Evolutionary conservation across 2,888 invertebrate species (phyloP), one percentile per base, ranked within the genome.

Genomic region (Melinopterus prodromus): DNA sequence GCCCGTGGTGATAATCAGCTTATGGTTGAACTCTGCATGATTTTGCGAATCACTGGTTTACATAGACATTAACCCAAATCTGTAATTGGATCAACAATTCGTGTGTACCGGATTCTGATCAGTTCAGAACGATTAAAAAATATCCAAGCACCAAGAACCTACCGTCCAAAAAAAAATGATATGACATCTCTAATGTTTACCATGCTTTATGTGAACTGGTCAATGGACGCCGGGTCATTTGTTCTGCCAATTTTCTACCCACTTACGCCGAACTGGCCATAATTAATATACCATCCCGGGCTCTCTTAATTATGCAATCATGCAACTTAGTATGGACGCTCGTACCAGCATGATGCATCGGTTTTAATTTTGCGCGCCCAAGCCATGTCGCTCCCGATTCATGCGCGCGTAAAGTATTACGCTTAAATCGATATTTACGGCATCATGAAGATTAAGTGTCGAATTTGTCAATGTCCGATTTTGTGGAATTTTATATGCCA

Each of bases 341-440:
- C 53, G 53, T 53, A 53, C 53, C 53, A 53, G 53, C 53, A 53
- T 53, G 53, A 53, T 53, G 53, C 53, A 53, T 53, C 53, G 53
- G 53, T 53, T 53, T 53, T 53, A 53, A 53, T 53, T 53, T 74
- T 26, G 74, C 74, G 16, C 74, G 16, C 16, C 36, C 6, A 37
- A 74, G 36, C 6, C 74, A 37, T 36, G 74, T 74, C 74, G 74
- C 36, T 16, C 26, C 74, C 35, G 74, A 74, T 74, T 36, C 74
- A 37, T 74, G 36, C 74, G 26, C 74, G 36, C 74, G 26, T 74
- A 74, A 74, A 53, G 12, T 74, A 36, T 74, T 74, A 37, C 36
- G 74, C 74, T 74, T 74, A 74, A 74, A 36, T 74, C 36, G 74
- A 74, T 74, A 74, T 74, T 74, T 69, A 77, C 69, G 77, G 53